Evolutionary conservation across 2,113 vertebrate genomes (phyloP).

Genomic region (Lepidothrix coronata): DNA sequence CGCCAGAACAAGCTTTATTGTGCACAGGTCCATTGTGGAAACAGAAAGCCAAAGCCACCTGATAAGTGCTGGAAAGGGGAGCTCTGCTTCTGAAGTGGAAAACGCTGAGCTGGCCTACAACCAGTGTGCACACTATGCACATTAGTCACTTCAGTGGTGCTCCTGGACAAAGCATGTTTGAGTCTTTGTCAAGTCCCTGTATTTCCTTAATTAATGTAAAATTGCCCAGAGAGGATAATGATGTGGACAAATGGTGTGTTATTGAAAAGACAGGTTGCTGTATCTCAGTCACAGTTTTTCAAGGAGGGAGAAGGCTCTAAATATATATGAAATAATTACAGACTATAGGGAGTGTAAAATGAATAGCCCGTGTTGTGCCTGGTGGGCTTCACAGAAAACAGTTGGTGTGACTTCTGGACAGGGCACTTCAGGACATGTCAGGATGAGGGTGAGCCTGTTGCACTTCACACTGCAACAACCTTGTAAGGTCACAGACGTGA

Average conservation of each 20-base stretch:
- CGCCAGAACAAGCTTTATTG: not conserved
- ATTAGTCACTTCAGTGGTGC: fast-evolving
- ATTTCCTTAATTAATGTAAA: not conserved
- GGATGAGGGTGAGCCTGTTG: not conserved
- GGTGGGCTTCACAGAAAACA: not conserved
- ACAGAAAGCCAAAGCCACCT: not conserved
- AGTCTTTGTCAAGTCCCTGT: not conserved
- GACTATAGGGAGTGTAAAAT: not conserved
- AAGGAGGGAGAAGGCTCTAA: not conserved
- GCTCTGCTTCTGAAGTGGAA: not conserved
- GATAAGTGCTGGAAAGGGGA: not conserved
- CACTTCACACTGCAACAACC: not conserved
- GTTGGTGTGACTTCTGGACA: not conserved
- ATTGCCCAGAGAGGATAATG: not conserved
- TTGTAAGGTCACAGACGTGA: not conserved
- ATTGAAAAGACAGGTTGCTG: not conserved
- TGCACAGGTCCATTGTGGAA: fast-evolving
- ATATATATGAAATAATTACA: not conserved
- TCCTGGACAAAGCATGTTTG: not conserved
- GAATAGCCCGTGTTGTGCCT: not conserved
- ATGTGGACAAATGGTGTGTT: not conserved
- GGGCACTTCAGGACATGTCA: not conserved
- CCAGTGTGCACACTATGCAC: no score
- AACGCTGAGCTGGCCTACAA: not conserved
- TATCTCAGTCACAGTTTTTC: not conserved